These are phyloP conservation scores for Escarpia spicata DNA, from an alignment of 2,888 invertebrate genomes.

Conservation along the genomic window DNA sequence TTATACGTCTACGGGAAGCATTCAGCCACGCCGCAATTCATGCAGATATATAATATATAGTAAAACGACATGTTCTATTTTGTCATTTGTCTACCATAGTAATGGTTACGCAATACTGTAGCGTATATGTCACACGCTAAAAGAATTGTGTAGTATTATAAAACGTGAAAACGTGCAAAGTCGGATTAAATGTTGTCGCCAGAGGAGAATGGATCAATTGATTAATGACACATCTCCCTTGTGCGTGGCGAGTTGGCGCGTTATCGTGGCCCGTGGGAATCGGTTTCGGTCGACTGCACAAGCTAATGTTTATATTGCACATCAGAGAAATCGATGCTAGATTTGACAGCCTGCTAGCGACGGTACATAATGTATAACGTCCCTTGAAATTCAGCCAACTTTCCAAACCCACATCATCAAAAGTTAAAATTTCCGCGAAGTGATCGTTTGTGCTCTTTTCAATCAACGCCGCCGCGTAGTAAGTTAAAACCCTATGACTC, in stretches of 20 bases:
- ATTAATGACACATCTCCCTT: neutral
- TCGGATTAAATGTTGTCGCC: neutral
- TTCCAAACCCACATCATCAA: neutral
- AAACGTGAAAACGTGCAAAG: neutral
- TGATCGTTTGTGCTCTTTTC: neutral
- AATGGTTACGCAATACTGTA: too few relatives aligned
- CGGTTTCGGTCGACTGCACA: neutral
- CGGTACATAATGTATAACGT: neutral
- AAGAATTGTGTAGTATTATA: neutral
- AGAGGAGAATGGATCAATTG: neutral
- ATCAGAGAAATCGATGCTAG: neutral
- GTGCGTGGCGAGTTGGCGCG: neutral
- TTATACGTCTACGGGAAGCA: too few relatives aligned
- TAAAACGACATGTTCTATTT: too few relatives aligned
- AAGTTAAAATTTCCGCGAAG: neutral
- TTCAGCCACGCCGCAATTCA: too few relatives aligned
- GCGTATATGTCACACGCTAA: neutral
- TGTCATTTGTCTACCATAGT: too few relatives aligned
- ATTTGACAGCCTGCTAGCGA: neutral
- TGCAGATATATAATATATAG: too few relatives aligned
- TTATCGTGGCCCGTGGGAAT: neutral
- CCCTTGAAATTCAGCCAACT: neutral
- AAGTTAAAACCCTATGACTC: neutral
- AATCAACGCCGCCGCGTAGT: neutral
- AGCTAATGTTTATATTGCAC: slow-evolving; percentile 16